Conservation (phyloP, 1,140 invertebrate species). For the Cataglyphis hispanica region DNA sequence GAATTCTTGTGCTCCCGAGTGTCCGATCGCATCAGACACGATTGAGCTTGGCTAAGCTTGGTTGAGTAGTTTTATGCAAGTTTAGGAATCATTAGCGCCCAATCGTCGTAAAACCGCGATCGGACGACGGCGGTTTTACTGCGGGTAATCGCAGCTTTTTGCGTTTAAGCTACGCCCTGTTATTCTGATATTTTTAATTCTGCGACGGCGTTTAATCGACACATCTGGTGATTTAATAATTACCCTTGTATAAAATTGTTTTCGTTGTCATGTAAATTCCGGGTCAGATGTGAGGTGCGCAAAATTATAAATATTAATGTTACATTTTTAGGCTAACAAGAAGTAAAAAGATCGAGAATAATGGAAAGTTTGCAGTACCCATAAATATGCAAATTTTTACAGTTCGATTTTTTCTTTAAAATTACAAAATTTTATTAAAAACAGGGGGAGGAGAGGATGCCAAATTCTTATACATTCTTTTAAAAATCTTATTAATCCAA, state of each 20-base stretch:
- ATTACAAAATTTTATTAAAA: too few relatives aligned
- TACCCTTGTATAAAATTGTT: neutral
- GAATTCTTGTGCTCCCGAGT: slow-evolving; percentile 52
- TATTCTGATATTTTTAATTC: neutral
- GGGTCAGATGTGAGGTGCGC: neutral
- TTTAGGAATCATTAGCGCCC: neutral
- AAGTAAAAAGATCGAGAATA: neutral
- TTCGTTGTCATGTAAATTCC: slow-evolving; percentile 1
- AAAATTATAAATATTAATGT: slow-evolving; percentile 26
- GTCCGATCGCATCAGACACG: neutral
- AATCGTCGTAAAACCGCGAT: slow-evolving; percentile 1
- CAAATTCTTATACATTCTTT: too few relatives aligned
- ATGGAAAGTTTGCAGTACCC: neutral
- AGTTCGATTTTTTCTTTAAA: too few relatives aligned
- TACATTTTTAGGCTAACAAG: slow-evolving; percentile 9
- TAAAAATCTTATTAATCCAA: too few relatives aligned
- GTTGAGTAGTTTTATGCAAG: slow-evolving; percentile 37
- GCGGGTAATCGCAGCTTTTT: neutral
- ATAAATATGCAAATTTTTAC: neutral
- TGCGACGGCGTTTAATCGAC: slow-evolving; percentile 9
- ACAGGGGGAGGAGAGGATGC: too few relatives aligned
- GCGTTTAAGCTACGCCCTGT: neutral
- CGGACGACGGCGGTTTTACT: neutral
- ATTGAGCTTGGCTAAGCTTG: too few relatives aligned
- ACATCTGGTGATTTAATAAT: slow-evolving; percentile 34